phyloP scores from a whole-genome alignment of 2,888 invertebrate genomes.

The Iphiclides podalirius region DNA sequence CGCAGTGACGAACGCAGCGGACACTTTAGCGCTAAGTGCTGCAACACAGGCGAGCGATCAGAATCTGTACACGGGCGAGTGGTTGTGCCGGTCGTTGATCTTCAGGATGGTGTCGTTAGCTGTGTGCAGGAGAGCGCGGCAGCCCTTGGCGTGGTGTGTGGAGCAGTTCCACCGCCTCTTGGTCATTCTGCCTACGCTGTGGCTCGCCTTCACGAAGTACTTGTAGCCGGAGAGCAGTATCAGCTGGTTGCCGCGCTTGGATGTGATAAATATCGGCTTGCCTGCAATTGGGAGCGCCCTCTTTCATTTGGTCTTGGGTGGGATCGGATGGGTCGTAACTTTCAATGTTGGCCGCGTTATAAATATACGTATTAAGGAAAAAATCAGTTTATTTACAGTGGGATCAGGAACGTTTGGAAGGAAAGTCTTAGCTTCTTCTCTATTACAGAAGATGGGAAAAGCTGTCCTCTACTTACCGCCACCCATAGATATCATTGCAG shows the following conservation, averaged over 20 bases:
- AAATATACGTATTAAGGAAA: too few relatives aligned
- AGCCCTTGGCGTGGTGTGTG: slow-evolving; percentile 31
- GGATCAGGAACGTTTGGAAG: too few relatives aligned
- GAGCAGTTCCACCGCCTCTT: slow-evolving; percentile 31
- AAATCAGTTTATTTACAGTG: too few relatives aligned
- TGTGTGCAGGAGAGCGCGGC: slow-evolving; percentile 27
- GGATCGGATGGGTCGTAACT: too few relatives aligned
- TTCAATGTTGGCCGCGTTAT: too few relatives aligned
- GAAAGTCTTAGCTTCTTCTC: too few relatives aligned
- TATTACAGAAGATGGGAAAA: too few relatives aligned
- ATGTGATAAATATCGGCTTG: slow-evolving; percentile 6
- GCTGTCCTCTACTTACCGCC: too few relatives aligned
- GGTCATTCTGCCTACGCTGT: slow-evolving; percentile 16
- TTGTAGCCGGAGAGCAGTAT: slow-evolving; percentile 34
- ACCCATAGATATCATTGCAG: too few relatives aligned
- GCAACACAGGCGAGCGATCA: too few relatives aligned
- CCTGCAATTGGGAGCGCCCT: not conserved
- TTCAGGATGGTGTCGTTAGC: slow-evolving; percentile 18
- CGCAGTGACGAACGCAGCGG: too few relatives aligned
- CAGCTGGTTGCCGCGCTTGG: slow-evolving; percentile 31
- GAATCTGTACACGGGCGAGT: slow-evolving; percentile 30
- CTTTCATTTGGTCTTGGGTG: not conserved
- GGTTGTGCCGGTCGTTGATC: slow-evolving; percentile 33
- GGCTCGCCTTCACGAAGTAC: slow-evolving; percentile 33
- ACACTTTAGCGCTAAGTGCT: too few relatives aligned